Conservation (phyloP, 2,113 vertebrate species). For the Nannospalax galili region DNA sequence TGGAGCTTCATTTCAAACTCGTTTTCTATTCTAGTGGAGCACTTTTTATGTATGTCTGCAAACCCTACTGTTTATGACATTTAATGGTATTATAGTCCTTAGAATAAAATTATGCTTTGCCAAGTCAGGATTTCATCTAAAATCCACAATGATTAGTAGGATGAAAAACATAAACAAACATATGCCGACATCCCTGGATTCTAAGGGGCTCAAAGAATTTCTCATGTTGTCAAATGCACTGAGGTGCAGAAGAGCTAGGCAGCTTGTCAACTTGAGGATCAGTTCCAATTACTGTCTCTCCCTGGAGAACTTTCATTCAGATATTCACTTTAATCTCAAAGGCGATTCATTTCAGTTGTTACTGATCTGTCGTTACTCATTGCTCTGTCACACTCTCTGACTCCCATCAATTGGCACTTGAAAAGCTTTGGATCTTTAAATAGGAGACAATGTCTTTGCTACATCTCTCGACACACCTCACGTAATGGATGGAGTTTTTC, state of each 20-base stretch:
- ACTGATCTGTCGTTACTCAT: slow-evolving; percentile 39
- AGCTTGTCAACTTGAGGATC: not conserved
- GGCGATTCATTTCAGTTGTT: slow-evolving; percentile 42
- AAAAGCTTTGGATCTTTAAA: slow-evolving; percentile 48
- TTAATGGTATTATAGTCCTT: not conserved
- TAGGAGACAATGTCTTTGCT: not conserved
- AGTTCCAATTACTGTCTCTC: slow-evolving; percentile 6
- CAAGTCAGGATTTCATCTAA: slow-evolving; percentile 9
- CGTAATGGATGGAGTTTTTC: not conserved
- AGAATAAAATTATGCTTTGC: not conserved
- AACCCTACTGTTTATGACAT: not conserved
- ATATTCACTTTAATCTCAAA: slow-evolving; percentile 56
- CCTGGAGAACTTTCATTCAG: slow-evolving; percentile 44
- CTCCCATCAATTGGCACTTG: slow-evolving; percentile 23
- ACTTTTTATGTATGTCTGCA: not conserved
- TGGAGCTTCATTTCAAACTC: not conserved
- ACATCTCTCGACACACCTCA: not conserved
- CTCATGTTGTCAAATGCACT: not conserved
- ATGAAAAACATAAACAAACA: too few species aligned
- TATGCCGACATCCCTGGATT: not conserved
- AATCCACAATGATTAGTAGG: slow-evolving; percentile 33
- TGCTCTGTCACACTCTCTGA: not conserved
- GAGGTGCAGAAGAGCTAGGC: not conserved
- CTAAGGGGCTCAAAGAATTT: not conserved
- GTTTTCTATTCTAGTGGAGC: not conserved